Percentiles rank a stretch among this genome's conserved stretches.
Evolutionary conservation across 1,140 invertebrate species (phyloP).

Genomic region (Papilio aristodemus): DNA sequence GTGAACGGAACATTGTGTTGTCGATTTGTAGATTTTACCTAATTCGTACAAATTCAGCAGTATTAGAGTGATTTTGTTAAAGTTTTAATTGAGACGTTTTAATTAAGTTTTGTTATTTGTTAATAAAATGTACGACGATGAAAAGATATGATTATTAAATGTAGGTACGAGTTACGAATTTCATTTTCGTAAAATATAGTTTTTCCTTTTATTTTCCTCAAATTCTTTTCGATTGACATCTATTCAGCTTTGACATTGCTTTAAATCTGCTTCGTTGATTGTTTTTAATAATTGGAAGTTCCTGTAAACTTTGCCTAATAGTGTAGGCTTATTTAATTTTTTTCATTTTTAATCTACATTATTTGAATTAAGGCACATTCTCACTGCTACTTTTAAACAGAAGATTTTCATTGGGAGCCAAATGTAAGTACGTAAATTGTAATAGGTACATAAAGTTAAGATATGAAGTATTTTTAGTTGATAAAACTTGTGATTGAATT

Average conservation of each 20-base stretch:
- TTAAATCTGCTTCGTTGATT: constrained; percentile 22
- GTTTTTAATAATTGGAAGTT: constrained; percentile 34
- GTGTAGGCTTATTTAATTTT: constrained; percentile 23
- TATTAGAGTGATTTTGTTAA: constrained; percentile 81
- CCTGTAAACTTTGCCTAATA: constrained; percentile 33
- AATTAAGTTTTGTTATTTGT: constrained; percentile 80
- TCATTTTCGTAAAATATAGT: constrained; percentile 36
- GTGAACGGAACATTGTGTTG: constrained; percentile 62
- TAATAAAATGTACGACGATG: constrained; percentile 59
- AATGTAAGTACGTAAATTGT: constrained; percentile 72
- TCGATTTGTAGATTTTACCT: constrained; percentile 68
- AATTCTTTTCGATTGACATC: constrained; percentile 12
- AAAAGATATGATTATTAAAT: constrained; percentile 35
- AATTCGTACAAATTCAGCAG: constrained; percentile 80
- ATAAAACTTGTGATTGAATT: constrained; percentile 73
- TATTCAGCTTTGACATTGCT: constrained; percentile 3
- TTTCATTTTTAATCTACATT: constrained; percentile 31
- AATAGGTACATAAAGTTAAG: constrained; percentile 65
- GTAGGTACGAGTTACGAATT: constrained; percentile 37
- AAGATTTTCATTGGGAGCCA: constrained; percentile 67
- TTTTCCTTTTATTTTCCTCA: constrained; percentile 4
- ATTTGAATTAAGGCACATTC: constrained; percentile 29
- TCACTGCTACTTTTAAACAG: constrained; percentile 32
- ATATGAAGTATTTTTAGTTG: constrained; percentile 67
- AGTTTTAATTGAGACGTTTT: constrained; percentile 77